Evolutionary conservation across 2,113 vertebrate species (phyloP).

Genomic region (Petaurus breviceps): DNA sequence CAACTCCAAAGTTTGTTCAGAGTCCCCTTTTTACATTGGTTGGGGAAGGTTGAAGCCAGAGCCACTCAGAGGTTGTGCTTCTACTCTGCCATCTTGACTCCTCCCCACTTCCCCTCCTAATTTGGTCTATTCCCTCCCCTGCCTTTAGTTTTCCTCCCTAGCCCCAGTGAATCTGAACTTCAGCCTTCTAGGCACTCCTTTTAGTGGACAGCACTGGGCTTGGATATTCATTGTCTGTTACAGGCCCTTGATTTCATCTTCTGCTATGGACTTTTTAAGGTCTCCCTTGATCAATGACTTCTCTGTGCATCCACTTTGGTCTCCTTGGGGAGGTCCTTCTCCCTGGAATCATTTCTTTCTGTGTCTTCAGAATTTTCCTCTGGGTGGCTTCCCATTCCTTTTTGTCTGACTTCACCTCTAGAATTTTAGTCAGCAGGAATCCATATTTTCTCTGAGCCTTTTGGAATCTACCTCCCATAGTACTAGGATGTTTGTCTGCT

Average conservation of each 20-base stretch:
- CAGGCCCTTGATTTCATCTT: not conserved
- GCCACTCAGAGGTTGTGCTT: no score
- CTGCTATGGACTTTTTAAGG: not conserved
- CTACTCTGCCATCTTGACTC: no score
- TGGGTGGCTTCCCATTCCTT: not conserved
- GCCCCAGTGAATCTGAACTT: not conserved
- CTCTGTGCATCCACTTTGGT: not conserved
- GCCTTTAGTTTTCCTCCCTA: no score
- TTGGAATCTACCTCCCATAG: no score
- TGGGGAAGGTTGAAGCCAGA: no score
- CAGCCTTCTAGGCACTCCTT: not conserved
- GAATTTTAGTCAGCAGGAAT: not conserved
- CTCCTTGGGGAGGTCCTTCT: not conserved
- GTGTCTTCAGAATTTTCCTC: not conserved
- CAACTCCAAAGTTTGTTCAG: no score
- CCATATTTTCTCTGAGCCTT: not conserved
- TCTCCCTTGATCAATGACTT: not conserved
- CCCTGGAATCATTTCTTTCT: not conserved
- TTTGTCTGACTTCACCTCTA: not conserved
- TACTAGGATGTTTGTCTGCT: no score
- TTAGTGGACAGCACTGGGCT: not conserved
- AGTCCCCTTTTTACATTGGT: no score
- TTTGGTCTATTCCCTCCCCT: no score
- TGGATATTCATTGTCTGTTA: not conserved
- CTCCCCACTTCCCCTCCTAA: no score